Percentiles rank a stretch among this genome's conserved stretches.
These are phyloP conservation scores for Daktulosphaira vitifoliae DNA, from an alignment of 1,140 invertebrate genomes.

Conservation along the genomic window DNA sequence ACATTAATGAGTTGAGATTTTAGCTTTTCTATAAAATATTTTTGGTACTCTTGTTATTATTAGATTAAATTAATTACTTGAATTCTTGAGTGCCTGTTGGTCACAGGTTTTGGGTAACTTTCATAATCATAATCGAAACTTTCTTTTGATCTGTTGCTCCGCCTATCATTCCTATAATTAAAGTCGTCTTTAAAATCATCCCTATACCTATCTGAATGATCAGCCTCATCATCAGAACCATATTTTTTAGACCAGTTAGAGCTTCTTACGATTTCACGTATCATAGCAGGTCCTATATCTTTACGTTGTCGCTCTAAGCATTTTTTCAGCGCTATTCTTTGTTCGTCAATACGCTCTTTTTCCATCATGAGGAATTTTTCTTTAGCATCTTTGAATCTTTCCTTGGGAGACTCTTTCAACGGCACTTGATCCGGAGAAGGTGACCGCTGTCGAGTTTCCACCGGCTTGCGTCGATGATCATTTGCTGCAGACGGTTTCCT, in stretches of 20 bases:
- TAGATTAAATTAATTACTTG: constrained; percentile 14
- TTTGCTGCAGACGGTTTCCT: neutral
- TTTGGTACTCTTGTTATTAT: too few relatives aligned
- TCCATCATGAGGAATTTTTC: constrained; percentile 72
- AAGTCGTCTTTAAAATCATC: constrained; percentile 17
- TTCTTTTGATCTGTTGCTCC: neutral
- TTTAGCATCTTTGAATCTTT: constrained; percentile 72
- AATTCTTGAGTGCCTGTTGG: constrained; percentile 2
- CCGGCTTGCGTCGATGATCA: constrained; percentile 34
- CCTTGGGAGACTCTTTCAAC: constrained; percentile 53
- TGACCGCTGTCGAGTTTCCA: constrained; percentile 47
- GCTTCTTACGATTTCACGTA: neutral
- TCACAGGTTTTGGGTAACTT: neutral
- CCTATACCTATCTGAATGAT: constrained; percentile 11
- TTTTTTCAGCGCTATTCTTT: constrained; percentile 34
- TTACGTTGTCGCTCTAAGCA: constrained; percentile 22
- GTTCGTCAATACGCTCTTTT: constrained; percentile 52
- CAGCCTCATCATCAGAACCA: constrained; percentile 18
- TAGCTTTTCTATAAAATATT: too few relatives aligned
- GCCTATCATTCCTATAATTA: neutral
- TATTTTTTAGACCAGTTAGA: neutral
- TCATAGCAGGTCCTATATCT: neutral
- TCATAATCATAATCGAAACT: neutral
- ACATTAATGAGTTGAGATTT: too few relatives aligned
- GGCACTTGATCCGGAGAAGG: constrained; percentile 44